Evolutionary conservation across 2,888 invertebrate genomes (phyloP), one percentile per base, ranked within the genome.

Genomic region (Andrena chrysosceles): DNA sequence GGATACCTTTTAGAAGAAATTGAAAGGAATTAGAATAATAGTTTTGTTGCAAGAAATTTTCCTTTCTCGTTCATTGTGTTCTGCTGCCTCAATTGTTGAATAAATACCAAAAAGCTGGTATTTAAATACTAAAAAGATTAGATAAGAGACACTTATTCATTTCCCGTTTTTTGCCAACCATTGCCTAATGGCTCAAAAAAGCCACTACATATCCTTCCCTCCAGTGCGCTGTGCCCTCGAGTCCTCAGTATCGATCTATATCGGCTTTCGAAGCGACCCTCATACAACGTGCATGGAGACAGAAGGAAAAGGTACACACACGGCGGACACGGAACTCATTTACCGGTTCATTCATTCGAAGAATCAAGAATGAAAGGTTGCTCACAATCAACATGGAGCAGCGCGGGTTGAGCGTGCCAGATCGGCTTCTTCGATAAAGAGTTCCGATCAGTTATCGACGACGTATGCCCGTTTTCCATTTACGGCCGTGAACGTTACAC

Each of bases 331-430:
- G 74, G 76, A 83, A 85, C 78, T 83, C 83, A 80, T 85, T 85
- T 85, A 85, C 80, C 74, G 79, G 77, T 86, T 85, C 86, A 77
- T 85, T 86, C 83, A 83, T 77, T 85, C 77, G 70, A 59, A 23
- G 69, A 77, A 69, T 77, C 82, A 86, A 85, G 83, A 85, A 77
- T 79, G 83, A 77, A 83, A 85, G 79, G 83, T 85, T 76, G 72
- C 74, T 54, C 76, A 16, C 42, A 42, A 42, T 42, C 42, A n/a
- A 74, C 49, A 67, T 20, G 77, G 23, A 80, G 73, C 80, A 71
- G 23, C 77, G 73, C 80, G 77, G 49, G 85, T 68, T 56, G 48
- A 64, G 63, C 75, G 78, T 77, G 71, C 64, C 60, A 60, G 80
- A 81, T 80, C 73, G 67, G 64, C 33, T 48, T 71, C 76, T 76